Evolutionary conservation across 2,113 vertebrate species (phyloP), one percentile per base, ranked within the genome.

Genomic region (Oncorhynchus gorbuscha): DNA sequence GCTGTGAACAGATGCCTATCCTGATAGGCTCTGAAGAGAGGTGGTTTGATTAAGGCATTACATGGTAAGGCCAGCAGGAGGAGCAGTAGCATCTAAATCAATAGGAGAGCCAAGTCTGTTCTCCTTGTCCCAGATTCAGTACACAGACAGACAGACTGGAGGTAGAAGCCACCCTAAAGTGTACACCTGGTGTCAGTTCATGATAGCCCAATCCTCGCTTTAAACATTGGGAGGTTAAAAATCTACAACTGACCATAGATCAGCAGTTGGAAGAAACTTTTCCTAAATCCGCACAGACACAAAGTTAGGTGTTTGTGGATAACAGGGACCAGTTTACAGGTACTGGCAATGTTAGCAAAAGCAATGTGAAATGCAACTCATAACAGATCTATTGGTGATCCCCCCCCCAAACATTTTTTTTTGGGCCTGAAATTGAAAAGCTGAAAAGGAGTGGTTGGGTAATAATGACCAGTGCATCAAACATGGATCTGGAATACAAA

Each of bases 11-110:
- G 22, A 22, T 35, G 18, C 69, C 69, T 49, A 22, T 49, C 22
- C 69, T 49, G 45, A 49, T 11, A 49, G 22, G 69, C 69, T 13
- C 20, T 48, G 39, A 9, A 7, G 69, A 70, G 35, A 70, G n/a
- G 45, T 49, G 69, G 45, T 70, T 45, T 70, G 45, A 70, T 45
- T 70, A 70, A 70, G 69, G 69, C 69, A 70, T 70, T 24, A 70
- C 69, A 70, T 70, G 69, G 13, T 70, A 45, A 70, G 69, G 69
- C 69, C 69, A 70, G 45, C 39, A 70, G 69, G 6, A n/a, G 22
- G 11, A 24, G 69, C 69, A 70, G 69, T 49, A 24, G 39, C 69
- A 70, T 70, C 20, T 69, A 32, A 69, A 32, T 45, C 18, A 14
- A 16, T 35, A n/a, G 32, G 30, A 69, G 18, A n/a, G 16, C 28